These are phyloP conservation scores for Promerops cafer DNA, from an alignment of 2,113 vertebrate genomes.

Conservation along the genomic window DNA sequence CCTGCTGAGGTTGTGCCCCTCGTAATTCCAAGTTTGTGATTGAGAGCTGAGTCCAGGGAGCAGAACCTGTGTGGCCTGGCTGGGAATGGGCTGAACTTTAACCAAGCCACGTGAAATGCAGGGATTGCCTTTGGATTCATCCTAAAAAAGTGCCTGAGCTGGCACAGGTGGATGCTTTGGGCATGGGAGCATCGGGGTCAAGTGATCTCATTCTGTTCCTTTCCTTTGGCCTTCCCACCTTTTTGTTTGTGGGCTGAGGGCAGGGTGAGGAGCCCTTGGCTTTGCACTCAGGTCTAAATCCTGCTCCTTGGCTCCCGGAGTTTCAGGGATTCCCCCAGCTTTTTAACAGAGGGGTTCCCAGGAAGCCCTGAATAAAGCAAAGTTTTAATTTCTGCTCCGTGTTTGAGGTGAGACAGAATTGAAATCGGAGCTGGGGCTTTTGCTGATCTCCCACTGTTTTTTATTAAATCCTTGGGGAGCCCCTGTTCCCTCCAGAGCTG, in stretches of 20 bases:
- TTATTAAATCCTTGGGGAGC: not conserved
- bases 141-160: not conserved
- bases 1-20: not conserved
- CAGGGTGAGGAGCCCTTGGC: not conserved
- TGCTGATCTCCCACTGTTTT: not conserved
- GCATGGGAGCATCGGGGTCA: not conserved
- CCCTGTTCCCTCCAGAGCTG: not conserved
- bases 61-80: not conserved
- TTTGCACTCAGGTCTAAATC: not conserved
- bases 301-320: not conserved
- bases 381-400: not conserved
- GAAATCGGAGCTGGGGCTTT: not conserved
- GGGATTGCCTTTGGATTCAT: not conserved
- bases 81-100: not conserved
- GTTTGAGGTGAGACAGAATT: not conserved
- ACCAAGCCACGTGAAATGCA: not conserved
- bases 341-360: not conserved
- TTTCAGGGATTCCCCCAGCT: not conserved
- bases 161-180: not conserved
- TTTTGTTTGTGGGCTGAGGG: not conserved
- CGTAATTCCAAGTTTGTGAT: not conserved
- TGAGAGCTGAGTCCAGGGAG: not conserved
- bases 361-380: not conserved
- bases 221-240: not conserved
- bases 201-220: not conserved